Percentiles rank a stretch among this genome's conserved stretches.
These are phyloP conservation scores for Heliocidaris tuberculata DNA, from an alignment of 35 echinoderm and acorn worm genomes.

Conservation along the genomic window DNA sequence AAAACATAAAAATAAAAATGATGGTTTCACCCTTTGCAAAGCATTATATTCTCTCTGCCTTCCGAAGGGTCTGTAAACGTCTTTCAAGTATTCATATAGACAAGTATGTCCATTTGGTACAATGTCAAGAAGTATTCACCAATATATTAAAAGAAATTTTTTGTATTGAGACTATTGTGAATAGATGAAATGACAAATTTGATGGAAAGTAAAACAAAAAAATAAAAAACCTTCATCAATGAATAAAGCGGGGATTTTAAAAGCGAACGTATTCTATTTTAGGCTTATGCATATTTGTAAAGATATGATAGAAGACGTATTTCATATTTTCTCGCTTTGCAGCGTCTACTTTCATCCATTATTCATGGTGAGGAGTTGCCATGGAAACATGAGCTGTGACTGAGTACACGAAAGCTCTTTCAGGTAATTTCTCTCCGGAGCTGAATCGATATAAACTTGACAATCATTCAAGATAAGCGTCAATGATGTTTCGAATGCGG, in stretches of 20 bases:
- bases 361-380: not conserved
- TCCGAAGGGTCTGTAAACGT: too few relatives aligned
- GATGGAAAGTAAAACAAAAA: not conserved
- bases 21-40: too few relatives aligned
- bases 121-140: not conserved
- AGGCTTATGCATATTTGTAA: not conserved
- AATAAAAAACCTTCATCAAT: not conserved
- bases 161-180: not conserved
- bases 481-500: too few relatives aligned
- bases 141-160: not conserved
- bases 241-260: not conserved
- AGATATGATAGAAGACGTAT: not conserved
- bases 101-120: too few relatives aligned
- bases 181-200: not conserved
- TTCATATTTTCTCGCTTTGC: not conserved
- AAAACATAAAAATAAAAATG: too few relatives aligned
- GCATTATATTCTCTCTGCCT: too few relatives aligned
- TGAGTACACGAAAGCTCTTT: not conserved
- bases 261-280: not conserved
- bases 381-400: not conserved
- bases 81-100: too few relatives aligned
- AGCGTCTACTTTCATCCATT: not conserved
- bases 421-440: not conserved
- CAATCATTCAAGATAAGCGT: not conserved
- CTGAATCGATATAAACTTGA: not conserved